Evolutionary conservation across 1,140 invertebrate species (phyloP), one percentile per base, ranked within the genome.

Genomic region (Drosophila virilis): DNA sequence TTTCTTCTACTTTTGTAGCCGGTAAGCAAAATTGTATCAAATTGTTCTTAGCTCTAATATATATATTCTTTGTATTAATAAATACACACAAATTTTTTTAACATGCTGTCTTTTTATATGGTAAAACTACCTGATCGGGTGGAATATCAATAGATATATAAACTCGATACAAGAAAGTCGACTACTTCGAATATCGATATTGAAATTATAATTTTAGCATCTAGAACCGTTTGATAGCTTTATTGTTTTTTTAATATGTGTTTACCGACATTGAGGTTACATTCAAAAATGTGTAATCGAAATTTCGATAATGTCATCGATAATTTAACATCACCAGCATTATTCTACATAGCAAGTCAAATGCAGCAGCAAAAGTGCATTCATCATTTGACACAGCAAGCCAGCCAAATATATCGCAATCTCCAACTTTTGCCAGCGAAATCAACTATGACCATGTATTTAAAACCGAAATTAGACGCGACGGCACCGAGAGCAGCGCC

Each of bases 401-500:
- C 43, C 32, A 69, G 54, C 42, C 43, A 59, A 32, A 32, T 55
- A 83, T 80, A 75, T 58, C 62, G 50, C 78, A 81, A 81, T 79
- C 67, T 78, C 13, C 74, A 85, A 86, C 78, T 76, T 86, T 86
- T 81, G 60, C 78, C 58, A 28, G 52, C 64, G 68, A 75, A 78
- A 86, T 88, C 83, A 86, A 82, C 83, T 88, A 86, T 86, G 65
- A 67, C 64, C 54, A 67, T 74, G 82, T 86, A 81, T 86, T 86
- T 86, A 82, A 86, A 86, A 88, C 78, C 77, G 58, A 86, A 86
- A 86, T 86, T 86, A 86, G 82, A 86, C 78, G 66, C 83, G 83
- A 72, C 82, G 84, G 66, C 66, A 69, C 57, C 78, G 62, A 64
- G 58, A 66, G 52, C 76, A 76, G 66, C 77, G 65, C 81, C 68